Evolutionary conservation across 2,888 invertebrate species (phyloP).

Genomic region (Penaeus monodon): DNA sequence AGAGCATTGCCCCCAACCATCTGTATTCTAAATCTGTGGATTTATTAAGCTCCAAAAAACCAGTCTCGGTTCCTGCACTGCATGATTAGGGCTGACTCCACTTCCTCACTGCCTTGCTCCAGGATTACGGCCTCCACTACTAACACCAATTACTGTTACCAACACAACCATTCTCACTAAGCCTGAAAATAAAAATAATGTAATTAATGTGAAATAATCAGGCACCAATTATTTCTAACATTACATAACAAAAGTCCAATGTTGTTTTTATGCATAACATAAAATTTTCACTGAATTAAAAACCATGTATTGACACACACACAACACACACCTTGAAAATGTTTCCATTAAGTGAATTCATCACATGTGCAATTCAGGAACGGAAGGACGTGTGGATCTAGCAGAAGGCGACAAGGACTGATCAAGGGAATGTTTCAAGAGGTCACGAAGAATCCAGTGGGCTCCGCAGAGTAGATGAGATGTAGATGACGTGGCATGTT

Average conservation of each 20-base stretch:
- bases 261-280: neutral
- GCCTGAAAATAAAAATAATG: conserved; percentile 20
- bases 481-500: conserved; percentile 60
- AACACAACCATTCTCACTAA: conserved; percentile 26
- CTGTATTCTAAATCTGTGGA: conserved; percentile 89
- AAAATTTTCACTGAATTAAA: neutral
- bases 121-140: conserved; percentile 12
- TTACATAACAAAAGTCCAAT: no score
- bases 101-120: conserved; percentile 40
- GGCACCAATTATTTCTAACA: no score
- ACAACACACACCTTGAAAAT: conserved; percentile 63
- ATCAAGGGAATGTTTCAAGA: conserved; percentile 42
- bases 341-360: conserved; percentile 71
- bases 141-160: conserved; percentile 34
- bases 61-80: conserved; percentile 77
- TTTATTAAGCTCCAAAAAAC: conserved; percentile 86
- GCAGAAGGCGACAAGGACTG: conserved; percentile 72
- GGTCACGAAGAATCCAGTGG: conserved; percentile 57
- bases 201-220: no score
- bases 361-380: conserved; percentile 69
- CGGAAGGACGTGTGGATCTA: conserved; percentile 70
- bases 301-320: neutral
- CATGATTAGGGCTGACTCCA: conserved; percentile 46
- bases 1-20: conserved; percentile 95
- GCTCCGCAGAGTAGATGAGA: conserved; percentile 65